Conservation (phyloP, 2,113 vertebrate species). For the Toxotes chatareus region DNA sequence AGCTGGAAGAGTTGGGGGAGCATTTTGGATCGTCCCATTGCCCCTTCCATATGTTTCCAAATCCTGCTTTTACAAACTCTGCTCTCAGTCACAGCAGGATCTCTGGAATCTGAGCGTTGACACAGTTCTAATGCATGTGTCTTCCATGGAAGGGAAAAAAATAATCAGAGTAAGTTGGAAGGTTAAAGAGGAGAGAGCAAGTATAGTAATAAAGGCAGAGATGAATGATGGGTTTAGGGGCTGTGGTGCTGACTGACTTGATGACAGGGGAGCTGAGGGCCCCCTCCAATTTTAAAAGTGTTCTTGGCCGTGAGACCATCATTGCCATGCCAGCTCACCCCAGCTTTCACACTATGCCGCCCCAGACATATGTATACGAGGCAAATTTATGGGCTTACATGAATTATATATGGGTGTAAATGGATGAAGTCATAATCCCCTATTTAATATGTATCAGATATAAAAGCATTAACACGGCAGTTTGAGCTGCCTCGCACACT, state of each 20-base stretch:
- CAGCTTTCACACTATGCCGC: slow-evolving; percentile 54
- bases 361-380: slow-evolving; percentile 66
- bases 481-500: slow-evolving; percentile 33
- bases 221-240: slow-evolving; percentile 77
- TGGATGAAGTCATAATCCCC: slow-evolving; percentile 79
- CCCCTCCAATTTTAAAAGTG: slow-evolving; percentile 74
- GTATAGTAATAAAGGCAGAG: slow-evolving; percentile 73
- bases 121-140: slow-evolving; percentile 22
- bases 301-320: slow-evolving; percentile 68
- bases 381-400: slow-evolving; percentile 70
- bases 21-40: not conserved
- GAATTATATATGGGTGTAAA: slow-evolving; percentile 82
- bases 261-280: slow-evolving; percentile 75
- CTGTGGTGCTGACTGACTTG: slow-evolving; percentile 73
- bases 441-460: slow-evolving; percentile 78
- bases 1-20: slow-evolving; percentile 9
- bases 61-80: slow-evolving; percentile 19
- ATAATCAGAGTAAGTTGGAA: slow-evolving; percentile 51
- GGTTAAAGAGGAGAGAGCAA: slow-evolving; percentile 63
- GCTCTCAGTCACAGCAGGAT: not conserved
- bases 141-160: slow-evolving; percentile 38
- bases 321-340: slow-evolving; percentile 72
- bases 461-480: slow-evolving; percentile 70
- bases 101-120: slow-evolving; percentile 33
- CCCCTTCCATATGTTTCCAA: slow-evolving; percentile 22